Evolutionary conservation across 2,797 vertebrate genomes (phyloP).

Genomic region (Selene dorsalis): DNA sequence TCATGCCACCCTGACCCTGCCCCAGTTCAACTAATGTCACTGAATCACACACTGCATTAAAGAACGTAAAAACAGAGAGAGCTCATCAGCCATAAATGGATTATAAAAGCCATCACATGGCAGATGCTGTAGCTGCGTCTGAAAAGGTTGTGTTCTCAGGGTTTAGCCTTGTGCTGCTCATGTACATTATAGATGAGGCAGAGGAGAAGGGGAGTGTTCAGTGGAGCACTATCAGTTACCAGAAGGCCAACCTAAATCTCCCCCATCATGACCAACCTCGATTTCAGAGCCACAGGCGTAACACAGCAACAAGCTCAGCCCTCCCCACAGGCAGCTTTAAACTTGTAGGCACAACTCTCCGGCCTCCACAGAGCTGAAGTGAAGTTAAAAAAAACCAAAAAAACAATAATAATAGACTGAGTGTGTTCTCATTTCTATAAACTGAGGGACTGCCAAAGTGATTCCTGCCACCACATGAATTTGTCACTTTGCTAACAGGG

Average conservation of each 20-base stretch:
- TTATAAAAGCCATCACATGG: constrained; percentile 39
- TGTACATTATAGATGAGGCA: constrained; percentile 80
- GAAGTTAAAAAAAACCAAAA: not conserved
- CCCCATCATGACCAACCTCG: constrained; percentile 57
- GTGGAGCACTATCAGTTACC: constrained; percentile 74
- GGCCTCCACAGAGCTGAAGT: constrained; percentile 20
- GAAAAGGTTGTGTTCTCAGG: constrained; percentile 52
- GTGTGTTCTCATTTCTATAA: constrained; percentile 40
- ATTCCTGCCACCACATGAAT: constrained; percentile 67
- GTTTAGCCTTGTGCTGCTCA: constrained; percentile 64
- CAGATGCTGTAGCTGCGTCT: constrained; percentile 33
- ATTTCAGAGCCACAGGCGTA: constrained; percentile 53
- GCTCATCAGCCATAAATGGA: constrained; percentile 48
- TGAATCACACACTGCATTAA: constrained; percentile 34
- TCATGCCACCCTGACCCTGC: constrained; percentile 33
- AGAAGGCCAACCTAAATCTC: constrained; percentile 71
- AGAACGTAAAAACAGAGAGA: constrained; percentile 50
- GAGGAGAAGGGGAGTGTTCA: constrained; percentile 73
- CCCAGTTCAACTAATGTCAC: constrained; percentile 44
- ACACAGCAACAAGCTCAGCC: constrained; percentile 51
- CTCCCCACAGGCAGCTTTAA: constrained; percentile 48
- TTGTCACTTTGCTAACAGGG: constrained; percentile 81
- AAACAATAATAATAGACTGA: not conserved
- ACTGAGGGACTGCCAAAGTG: constrained; percentile 54
- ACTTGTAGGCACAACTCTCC: constrained; percentile 39